Percentiles rank a stretch among this genome's conserved stretches.
Conservation (phyloP, 2,888 invertebrate genomes). For the Brenthis hecate region DNA sequence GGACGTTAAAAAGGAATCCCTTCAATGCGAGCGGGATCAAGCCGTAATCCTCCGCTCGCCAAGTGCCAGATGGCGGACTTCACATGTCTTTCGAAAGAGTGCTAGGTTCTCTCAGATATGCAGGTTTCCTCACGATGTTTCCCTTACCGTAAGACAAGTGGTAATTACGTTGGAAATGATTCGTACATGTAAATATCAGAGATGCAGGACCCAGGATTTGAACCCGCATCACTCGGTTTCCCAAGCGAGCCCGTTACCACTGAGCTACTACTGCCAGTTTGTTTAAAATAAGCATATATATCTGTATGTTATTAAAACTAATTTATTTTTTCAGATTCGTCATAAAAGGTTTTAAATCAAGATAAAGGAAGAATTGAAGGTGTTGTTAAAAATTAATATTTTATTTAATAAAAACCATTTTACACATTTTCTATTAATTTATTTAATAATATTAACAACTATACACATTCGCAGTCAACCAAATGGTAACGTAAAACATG, state of each 20-base stretch:
- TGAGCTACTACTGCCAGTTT: neutral
- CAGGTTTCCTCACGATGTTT: no score
- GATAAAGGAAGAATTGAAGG: neutral
- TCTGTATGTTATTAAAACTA: neutral
- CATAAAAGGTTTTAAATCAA: slow-evolving; percentile 41
- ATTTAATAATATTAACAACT: slow-evolving; percentile 63
- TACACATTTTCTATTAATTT: slow-evolving; percentile 47
- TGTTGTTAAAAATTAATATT: slow-evolving; percentile 16
- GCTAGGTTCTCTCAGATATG: no score
- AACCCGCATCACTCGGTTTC: no score
- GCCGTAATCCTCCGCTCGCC: no score
- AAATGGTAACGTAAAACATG: slow-evolving; percentile 7
- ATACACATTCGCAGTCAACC: slow-evolving; percentile 40
- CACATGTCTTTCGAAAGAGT: no score
- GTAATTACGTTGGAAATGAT: no score
- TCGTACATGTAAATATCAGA: no score
- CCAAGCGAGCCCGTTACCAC: neutral
- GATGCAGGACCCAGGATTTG: no score
- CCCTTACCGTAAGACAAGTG: no score
- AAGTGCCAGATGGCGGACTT: no score
- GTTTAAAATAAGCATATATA: neutral
- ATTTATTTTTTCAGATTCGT: slow-evolving; percentile 49
- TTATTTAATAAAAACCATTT: slow-evolving; percentile 31
- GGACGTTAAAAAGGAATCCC: no score
- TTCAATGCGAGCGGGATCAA: no score